Percentiles rank a stretch among this genome's conserved stretches.
Conservation (phyloP, 2,113 vertebrate species). For the Phylloscopus trochiloides region DNA sequence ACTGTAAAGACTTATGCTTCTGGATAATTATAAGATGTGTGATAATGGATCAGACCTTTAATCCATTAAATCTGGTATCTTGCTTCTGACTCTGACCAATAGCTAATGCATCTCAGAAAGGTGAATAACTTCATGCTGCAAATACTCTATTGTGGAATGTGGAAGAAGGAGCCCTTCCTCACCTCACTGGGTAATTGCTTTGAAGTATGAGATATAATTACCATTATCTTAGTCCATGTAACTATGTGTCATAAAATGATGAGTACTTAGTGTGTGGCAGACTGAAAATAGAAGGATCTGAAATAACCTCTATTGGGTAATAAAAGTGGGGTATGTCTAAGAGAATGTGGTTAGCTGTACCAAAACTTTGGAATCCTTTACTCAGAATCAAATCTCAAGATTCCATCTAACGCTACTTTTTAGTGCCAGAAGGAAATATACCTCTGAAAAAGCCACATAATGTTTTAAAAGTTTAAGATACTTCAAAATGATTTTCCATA, state of each 20-base stretch:
- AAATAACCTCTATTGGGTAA: conserved; percentile 35
- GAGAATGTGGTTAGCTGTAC: neutral
- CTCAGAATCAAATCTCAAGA: neutral
- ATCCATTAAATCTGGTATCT: conserved; percentile 66
- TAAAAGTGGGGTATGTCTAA: neutral
- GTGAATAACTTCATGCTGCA: conserved; percentile 53
- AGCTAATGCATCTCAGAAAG: conserved; percentile 56
- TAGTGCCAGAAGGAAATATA: neutral
- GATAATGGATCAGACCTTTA: conserved; percentile 71
- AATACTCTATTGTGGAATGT: conserved; percentile 34
- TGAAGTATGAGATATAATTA: conserved; percentile 65
- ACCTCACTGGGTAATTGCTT: conserved; percentile 51
- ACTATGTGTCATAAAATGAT: conserved; percentile 61
- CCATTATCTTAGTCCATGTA: conserved; percentile 60
- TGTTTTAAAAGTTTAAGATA: neutral
- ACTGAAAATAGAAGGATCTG: conserved; percentile 57
- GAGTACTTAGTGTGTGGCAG: conserved; percentile 51
- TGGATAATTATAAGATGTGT: conserved; percentile 68
- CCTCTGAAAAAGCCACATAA: neutral
- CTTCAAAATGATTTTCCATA: neutral
- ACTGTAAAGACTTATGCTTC: conserved; percentile 68
- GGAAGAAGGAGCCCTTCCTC: conserved; percentile 52
- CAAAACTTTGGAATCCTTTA: neutral
- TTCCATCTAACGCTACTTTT: neutral
- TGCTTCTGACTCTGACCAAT: conserved; percentile 61